phyloP scores from a whole-genome alignment of 92 coral and sea anemone species.

The Zoanthus sociatus region DNA sequence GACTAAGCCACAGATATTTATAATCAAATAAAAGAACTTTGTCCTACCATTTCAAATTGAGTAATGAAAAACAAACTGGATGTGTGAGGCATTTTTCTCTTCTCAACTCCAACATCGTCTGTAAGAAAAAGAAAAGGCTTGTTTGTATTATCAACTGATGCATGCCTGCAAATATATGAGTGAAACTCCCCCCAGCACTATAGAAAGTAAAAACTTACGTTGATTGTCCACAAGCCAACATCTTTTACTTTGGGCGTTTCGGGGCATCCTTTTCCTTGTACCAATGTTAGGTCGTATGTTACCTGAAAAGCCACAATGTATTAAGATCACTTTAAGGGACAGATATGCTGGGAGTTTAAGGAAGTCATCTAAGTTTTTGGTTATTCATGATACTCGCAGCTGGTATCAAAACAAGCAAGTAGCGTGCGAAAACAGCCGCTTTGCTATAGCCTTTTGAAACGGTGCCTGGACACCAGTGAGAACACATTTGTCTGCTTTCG shows the following conservation, averaged over 20 bases:
- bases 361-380: no score
- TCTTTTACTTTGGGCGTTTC: conserved; percentile 61
- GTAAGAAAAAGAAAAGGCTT: conserved; percentile 8
- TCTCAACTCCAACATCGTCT: conserved; percentile 71
- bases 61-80: conserved; percentile 66
- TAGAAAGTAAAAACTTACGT: not conserved
- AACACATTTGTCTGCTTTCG: no score
- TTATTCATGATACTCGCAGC: no score
- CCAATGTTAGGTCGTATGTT: conserved; percentile 62
- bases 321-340: not conserved
- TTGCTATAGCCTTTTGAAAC: no score
- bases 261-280: conserved; percentile 74
- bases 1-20: no score
- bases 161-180: not conserved
- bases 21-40: no score
- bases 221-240: conserved; percentile 26
- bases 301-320: conserved; percentile 28
- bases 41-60: conserved; percentile 70
- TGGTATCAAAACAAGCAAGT: no score
- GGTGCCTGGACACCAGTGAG: no score
- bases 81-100: conserved; percentile 72
- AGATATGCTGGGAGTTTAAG: no score
- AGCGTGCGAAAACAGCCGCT: no score
- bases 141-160: not conserved
- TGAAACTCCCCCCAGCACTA: no score